phyloP scores from a whole-genome alignment of 2,113 vertebrate genomes.

The Eclectus roratus region DNA sequence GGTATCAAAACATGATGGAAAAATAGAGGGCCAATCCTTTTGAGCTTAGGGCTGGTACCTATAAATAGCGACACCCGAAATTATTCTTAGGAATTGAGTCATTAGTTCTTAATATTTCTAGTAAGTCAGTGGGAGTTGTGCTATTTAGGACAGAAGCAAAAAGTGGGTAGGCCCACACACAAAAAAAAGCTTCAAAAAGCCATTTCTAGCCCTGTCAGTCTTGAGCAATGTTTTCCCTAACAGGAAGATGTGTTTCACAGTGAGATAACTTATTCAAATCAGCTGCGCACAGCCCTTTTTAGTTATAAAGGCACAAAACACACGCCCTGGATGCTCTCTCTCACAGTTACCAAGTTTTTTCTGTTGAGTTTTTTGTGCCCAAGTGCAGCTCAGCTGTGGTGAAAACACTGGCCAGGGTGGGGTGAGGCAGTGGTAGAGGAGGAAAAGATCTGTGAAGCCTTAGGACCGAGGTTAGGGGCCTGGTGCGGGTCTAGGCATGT shows the following conservation, averaged over 20 bases:
- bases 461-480: neutral
- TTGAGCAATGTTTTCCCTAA: constrained; percentile 38
- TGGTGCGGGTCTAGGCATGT: neutral
- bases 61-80: constrained; percentile 22
- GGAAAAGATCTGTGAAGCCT: neutral
- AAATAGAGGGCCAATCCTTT: constrained; percentile 7
- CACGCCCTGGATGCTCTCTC: neutral
- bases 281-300: neutral
- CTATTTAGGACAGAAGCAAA: constrained; percentile 34
- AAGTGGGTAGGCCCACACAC: neutral
- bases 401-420: neutral
- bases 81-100: constrained; percentile 67
- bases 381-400: neutral
- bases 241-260: constrained; percentile 9
- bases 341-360: neutral
- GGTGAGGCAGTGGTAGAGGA: neutral
- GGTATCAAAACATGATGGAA: constrained; percentile 12
- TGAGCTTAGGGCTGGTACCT: constrained; percentile 9
- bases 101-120: constrained; percentile 61
- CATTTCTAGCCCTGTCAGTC: neutral
- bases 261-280: constrained; percentile 8
- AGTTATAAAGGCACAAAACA: neutral
- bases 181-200: neutral
- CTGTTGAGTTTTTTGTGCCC: neutral
- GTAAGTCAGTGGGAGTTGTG: constrained; percentile 51